phyloP scores from a whole-genome alignment of 2,797 vertebrate species.

The Myiotriccus ornatus region DNA sequence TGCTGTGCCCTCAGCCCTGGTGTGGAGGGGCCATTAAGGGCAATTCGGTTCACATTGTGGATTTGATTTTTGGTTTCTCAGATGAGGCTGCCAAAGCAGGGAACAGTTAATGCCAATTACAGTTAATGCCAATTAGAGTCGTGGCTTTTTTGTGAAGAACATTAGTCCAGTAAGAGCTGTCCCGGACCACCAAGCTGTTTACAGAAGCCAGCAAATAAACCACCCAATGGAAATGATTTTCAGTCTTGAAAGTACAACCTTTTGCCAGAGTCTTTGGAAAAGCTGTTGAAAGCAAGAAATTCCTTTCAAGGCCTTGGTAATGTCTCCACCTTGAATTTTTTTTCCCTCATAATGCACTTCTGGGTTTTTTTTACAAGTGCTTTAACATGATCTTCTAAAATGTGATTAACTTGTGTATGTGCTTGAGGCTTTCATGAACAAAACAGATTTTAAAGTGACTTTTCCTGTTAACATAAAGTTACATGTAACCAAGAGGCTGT shows the following conservation, averaged over 20 bases:
- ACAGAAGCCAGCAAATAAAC: not conserved
- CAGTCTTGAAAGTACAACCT: not conserved
- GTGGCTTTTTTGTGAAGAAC: slow-evolving; percentile 41
- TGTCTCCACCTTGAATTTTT: slow-evolving; percentile 47
- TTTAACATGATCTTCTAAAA: slow-evolving; percentile 58
- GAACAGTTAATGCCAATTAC: slow-evolving; percentile 36
- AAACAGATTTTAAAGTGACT: slow-evolving; percentile 66
- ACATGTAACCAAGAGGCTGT: slow-evolving; percentile 31
- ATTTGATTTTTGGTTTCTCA: slow-evolving; percentile 6
- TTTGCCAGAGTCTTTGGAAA: slow-evolving; percentile 13
- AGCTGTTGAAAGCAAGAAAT: not conserved
- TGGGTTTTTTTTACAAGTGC: slow-evolving; percentile 35
- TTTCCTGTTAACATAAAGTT: slow-evolving; percentile 73
- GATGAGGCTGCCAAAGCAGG: not conserved
- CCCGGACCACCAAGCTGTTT: not conserved
- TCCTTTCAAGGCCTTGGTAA: not conserved
- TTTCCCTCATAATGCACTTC: slow-evolving; percentile 2
- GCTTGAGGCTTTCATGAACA: slow-evolving; percentile 58
- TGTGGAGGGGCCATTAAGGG: not conserved
- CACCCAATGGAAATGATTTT: not conserved
- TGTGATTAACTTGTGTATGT: slow-evolving; percentile 32
- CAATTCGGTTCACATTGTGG: not conserved
- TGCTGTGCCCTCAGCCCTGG: not conserved
- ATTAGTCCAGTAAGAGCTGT: not conserved
- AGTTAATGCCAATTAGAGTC: slow-evolving; percentile 25